Evolutionary conservation across 2,888 invertebrate species (phyloP), one percentile per base, ranked within the genome.

Genomic region (Tineola bisselliella): DNA sequence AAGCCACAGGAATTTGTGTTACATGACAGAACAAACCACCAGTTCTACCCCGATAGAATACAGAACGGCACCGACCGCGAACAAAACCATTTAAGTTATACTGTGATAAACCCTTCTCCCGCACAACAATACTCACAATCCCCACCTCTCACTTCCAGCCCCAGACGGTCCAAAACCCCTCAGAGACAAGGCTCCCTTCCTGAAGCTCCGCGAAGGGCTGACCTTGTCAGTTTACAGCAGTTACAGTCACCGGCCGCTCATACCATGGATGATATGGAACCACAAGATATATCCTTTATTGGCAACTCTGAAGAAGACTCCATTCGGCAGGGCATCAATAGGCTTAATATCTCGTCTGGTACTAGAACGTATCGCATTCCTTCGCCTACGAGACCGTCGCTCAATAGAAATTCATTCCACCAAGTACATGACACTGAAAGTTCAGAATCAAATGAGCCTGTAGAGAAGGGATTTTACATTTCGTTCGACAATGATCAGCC

Each of bases 241-340:
- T 77, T 89, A 57, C 81, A 74, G 57, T 62, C 90, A 10, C 89
- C 91, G 1, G 90, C 91, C 52, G 89, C 90, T 12, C 92, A 91
- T 30, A 90, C 92, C 61, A 90, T 90, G 18, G 95, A 94, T 73
- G 95, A 95, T 73, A 96, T 96, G 95, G 95, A 95, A 69, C 96
- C 96, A 0, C 96, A 96, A 76, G 95, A 94, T 83, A 96, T 96
- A 70, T 96, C 95, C 61, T 96, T 96, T 73, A 95, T 96, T 67
- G 95, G 95, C 72, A 91, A 90, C 76, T 89, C 90, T 68, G 84
- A 86, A 33, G 77, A 89, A 68, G 89, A 89, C 69, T 87, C 88
- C 2, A 70, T 90, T 12, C 84, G 90, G 52, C 90, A 90, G 71
- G 92, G 92, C 69, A 90, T 94, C 69, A 90, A 92, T 70, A 90